A percentile compares a stretch with the other conserved stretches of the same genome.
Conservation (phyloP, 2,888 invertebrate species). For the Mylabris sibirica region DNA sequence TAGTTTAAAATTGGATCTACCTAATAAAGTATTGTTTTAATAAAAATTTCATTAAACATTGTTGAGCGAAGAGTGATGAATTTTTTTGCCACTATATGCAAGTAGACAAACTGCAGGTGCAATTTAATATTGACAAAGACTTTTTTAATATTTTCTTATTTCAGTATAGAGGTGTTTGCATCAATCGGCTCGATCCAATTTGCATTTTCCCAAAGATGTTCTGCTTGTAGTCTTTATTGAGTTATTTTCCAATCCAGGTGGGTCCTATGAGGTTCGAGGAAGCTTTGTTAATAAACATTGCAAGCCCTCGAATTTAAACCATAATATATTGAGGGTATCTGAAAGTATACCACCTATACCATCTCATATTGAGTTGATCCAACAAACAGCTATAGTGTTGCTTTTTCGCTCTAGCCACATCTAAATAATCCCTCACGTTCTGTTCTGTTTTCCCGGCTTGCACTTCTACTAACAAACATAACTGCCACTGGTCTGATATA, state of each 20-base stretch:
- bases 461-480: background rate
- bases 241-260: slow-evolving; percentile 15
- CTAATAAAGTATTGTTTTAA: slow-evolving; percentile 1
- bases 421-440: slow-evolving; percentile 8
- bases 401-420: background rate
- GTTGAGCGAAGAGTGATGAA: background rate
- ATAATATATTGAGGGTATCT: slow-evolving; percentile 6
- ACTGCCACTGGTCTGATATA: slow-evolving; percentile 13
- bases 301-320: background rate
- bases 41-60: background rate
- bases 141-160: background rate
- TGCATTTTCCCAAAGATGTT: slow-evolving; percentile 12
- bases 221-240: slow-evolving; percentile 8
- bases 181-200: slow-evolving; percentile 6
- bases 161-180: background rate
- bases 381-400: background rate
- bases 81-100: background rate
- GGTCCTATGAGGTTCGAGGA: background rate
- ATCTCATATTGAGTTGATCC: background rate
- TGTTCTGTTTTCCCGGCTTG: background rate
- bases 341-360: background rate
- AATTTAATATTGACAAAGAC: background rate
- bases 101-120: background rate
- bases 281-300: slow-evolving; percentile 14
- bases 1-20: background rate